These are phyloP conservation scores for Drosophila meridiana DNA, from an alignment of 2,888 invertebrate species.

Conservation along the genomic window DNA sequence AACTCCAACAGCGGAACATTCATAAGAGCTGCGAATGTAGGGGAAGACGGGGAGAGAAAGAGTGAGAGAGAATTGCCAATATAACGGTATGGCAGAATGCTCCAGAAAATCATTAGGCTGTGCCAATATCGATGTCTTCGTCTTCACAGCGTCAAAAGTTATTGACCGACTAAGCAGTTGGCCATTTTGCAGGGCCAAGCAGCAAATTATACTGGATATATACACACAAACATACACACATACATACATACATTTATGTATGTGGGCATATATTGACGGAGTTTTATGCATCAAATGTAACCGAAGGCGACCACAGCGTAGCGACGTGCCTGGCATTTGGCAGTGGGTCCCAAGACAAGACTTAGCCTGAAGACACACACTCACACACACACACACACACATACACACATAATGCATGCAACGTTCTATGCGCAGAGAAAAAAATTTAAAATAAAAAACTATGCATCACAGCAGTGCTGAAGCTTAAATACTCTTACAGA, in stretches of 20 bases:
- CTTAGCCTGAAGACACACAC: constrained; percentile 39
- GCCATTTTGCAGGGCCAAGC: constrained; percentile 30
- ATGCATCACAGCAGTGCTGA: not conserved
- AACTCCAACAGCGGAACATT: not conserved
- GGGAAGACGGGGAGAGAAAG: not conserved
- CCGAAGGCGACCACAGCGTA: constrained; percentile 63
- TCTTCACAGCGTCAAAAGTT: constrained; percentile 51
- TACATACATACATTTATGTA: not conserved
- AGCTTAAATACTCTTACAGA: constrained; percentile 27
- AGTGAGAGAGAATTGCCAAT: not conserved
- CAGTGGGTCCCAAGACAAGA: constrained; percentile 55
- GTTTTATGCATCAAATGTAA: constrained; percentile 77
- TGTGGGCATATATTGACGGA: constrained; percentile 52
- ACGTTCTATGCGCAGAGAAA: constrained; percentile 47
- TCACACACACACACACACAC: constrained; percentile 36
- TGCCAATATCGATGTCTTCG: constrained; percentile 45
- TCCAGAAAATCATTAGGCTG: constrained; percentile 51
- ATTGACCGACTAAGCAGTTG: constrained; percentile 74
- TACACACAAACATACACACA: constrained; percentile 23
- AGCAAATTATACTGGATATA: constrained; percentile 51
- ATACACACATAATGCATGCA: constrained; percentile 73
- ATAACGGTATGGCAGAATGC: constrained; percentile 30
- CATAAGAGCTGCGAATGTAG: constrained; percentile 12
- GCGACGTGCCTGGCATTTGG: constrained; percentile 73
- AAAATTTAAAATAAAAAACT: constrained; percentile 24